phyloP scores from a whole-genome alignment of 2,113 vertebrate species.

The Desmodus rotundus region DNA sequence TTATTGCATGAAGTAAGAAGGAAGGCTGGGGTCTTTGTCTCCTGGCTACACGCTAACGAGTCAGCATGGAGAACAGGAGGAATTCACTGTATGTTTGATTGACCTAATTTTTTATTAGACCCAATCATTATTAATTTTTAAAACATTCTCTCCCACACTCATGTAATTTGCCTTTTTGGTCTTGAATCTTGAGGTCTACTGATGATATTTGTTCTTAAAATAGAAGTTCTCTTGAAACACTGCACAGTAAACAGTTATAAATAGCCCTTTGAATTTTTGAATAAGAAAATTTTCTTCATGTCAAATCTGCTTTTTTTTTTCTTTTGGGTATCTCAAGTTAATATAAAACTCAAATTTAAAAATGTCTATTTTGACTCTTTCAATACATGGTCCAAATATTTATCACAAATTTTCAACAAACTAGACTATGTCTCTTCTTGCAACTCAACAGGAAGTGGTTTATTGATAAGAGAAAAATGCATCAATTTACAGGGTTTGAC shows the following conservation, averaged over 20 bases:
- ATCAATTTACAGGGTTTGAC: not conserved
- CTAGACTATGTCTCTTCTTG: not conserved
- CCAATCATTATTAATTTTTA: not conserved
- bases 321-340: not conserved
- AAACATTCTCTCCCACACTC: not conserved
- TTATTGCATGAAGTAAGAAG: conserved; percentile 48
- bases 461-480: not conserved
- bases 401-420: conserved; percentile 1
- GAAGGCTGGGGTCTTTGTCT: conserved; percentile 40
- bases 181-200: conserved; percentile 25
- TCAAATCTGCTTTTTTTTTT: not conserved
- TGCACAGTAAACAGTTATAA: not conserved
- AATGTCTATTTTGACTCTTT: not conserved
- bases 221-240: not conserved
- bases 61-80: conserved; percentile 19
- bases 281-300: not conserved
- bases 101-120: not conserved
- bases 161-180: conserved; percentile 20
- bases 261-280: not conserved
- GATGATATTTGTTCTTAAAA: conserved; percentile 50
- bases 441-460: not conserved
- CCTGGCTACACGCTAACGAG: conserved; percentile 38
- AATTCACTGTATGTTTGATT: not conserved
- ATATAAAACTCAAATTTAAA: conserved; percentile 18
- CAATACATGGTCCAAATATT: not conserved